Evolutionary conservation across 2,113 vertebrate species (phyloP).

Genomic region (Cnemophilus loriae): DNA sequence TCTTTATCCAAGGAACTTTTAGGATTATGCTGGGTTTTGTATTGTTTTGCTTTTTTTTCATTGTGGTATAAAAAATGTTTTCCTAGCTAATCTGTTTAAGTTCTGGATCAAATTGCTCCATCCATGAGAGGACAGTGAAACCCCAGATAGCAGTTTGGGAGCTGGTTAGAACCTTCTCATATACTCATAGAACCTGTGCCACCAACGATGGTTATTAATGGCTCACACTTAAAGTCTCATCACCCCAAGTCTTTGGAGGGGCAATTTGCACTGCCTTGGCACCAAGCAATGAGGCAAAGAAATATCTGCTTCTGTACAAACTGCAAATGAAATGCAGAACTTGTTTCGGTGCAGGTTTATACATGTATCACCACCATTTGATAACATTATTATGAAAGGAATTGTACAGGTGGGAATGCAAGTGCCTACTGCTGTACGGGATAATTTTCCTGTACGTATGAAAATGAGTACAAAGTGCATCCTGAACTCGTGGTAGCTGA

Average conservation of each 20-base stretch:
- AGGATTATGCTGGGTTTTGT: neutral
- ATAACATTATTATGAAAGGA: neutral
- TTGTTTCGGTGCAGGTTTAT: neutral
- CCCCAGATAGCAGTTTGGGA: neutral
- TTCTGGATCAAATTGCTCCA: neutral
- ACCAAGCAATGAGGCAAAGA: neutral
- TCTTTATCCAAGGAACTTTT: neutral
- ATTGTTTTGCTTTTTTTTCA: neutral
- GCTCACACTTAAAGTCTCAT: neutral
- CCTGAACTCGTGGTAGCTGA: neutral
- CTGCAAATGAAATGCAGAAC: neutral
- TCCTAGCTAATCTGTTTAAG: neutral
- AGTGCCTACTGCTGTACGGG: neutral
- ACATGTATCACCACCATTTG: accelerated
- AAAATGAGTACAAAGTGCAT: neutral
- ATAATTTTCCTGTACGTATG: neutral
- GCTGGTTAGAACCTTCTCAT: neutral
- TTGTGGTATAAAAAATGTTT: neutral
- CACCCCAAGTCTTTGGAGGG: neutral
- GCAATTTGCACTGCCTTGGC: neutral
- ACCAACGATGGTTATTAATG: accelerated
- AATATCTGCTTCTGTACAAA: neutral
- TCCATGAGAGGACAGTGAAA: neutral
- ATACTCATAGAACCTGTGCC: neutral
- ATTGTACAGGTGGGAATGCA: neutral